These are phyloP conservation scores for Alethe diademata DNA, from an alignment of 2,113 vertebrate genomes.

Conservation along the genomic window DNA sequence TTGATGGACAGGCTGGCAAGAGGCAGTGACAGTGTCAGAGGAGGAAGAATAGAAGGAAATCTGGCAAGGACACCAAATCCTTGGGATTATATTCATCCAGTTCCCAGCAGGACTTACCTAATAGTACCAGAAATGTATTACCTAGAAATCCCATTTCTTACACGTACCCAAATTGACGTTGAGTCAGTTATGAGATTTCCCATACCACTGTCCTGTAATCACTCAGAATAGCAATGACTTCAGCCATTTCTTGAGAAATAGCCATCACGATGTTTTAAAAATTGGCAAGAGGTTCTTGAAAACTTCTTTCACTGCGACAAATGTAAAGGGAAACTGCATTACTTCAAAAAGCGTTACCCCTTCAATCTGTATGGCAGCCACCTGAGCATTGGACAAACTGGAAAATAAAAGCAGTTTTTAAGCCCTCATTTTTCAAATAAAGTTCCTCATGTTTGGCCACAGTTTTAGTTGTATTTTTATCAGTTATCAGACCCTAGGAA, in stretches of 20 bases:
- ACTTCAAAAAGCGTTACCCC: background rate
- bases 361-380: background rate
- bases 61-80: background rate
- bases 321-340: background rate
- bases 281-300: background rate
- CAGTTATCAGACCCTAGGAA: background rate
- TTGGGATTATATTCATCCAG: background rate
- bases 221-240: background rate
- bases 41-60: background rate
- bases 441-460: background rate
- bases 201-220: background rate
- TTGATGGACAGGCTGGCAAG: background rate
- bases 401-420: background rate
- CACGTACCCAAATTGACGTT: background rate
- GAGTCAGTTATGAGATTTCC: background rate
- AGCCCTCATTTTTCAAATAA: background rate
- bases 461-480: background rate
- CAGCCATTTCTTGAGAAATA: background rate
- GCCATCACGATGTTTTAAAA: background rate
- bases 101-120: background rate
- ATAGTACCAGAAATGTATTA: background rate
- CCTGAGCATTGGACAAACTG: background rate
- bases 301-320: background rate
- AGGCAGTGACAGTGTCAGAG: background rate
- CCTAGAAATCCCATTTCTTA: constrained; percentile 24